phyloP scores from a whole-genome alignment of 1,140 invertebrate species.

The Dendrolimus punctatus region DNA sequence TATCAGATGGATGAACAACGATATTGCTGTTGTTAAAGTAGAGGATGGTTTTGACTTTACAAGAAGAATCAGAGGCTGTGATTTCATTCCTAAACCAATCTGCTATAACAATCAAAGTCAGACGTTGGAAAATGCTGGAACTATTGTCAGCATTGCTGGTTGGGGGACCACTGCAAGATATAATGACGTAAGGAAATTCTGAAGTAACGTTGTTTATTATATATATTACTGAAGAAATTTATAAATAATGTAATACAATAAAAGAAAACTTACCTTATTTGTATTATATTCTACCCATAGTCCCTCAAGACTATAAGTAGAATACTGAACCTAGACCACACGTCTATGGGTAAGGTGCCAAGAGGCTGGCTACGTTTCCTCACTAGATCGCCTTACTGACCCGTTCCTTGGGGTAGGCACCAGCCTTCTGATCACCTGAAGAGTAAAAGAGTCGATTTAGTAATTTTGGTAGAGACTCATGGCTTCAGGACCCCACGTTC shows the following conservation, averaged over 20 bases:
- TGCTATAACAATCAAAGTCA: slow-evolving; percentile 50
- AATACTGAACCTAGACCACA: no score
- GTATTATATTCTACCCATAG: no score
- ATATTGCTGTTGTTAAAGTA: slow-evolving; percentile 54
- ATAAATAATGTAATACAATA: neutral
- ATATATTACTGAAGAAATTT: slow-evolving; percentile 1
- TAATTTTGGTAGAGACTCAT: no score
- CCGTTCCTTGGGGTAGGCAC: no score
- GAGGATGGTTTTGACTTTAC: slow-evolving; percentile 55
- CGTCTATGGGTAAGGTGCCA: no score
- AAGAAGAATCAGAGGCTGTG: slow-evolving; percentile 43
- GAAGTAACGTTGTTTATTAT: neutral
- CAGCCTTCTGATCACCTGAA: no score
- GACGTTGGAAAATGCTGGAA: slow-evolving; percentile 46
- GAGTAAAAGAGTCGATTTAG: no score
- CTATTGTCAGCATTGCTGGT: slow-evolving; percentile 35
- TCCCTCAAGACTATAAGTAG: no score
- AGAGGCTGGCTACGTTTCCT: no score
- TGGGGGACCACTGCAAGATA: slow-evolving; percentile 51
- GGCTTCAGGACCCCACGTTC: no score
- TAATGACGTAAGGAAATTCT: slow-evolving; percentile 35
- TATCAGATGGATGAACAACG: slow-evolving; percentile 61
- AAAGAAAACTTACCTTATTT: no score
- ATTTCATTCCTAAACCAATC: slow-evolving; percentile 48
- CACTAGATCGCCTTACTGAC: no score